Percentiles rank a stretch among this genome's conserved stretches.
Conservation (phyloP, 2,797 vertebrate genomes). For the Phataginus tetradactyla region DNA sequence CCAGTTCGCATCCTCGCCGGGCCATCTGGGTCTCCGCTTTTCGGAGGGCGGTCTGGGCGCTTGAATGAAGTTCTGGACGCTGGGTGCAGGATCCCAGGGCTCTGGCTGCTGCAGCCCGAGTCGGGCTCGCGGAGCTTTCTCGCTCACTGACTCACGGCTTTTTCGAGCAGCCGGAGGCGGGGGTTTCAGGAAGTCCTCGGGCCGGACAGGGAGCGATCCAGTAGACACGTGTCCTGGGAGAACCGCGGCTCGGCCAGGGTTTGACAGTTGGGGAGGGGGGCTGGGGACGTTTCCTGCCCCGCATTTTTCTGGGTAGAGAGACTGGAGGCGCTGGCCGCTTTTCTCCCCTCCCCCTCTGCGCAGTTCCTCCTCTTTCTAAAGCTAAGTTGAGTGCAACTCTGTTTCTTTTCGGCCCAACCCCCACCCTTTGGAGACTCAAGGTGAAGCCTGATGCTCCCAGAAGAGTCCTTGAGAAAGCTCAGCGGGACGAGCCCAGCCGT, state of each 20-base stretch:
- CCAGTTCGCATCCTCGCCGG: not conserved
- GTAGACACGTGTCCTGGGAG: conserved; percentile 75
- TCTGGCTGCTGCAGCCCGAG: not conserved
- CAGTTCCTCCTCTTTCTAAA: conserved; percentile 63
- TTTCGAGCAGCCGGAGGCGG: conserved; percentile 35
- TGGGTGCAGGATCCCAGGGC: not conserved
- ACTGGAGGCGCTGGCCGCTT: not conserved
- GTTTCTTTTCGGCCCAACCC: conserved; percentile 53
- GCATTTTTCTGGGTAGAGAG: conserved; percentile 32
- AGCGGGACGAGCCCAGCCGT: not conserved
- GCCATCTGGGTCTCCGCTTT: conserved; percentile 26
- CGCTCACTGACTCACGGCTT: conserved; percentile 20
- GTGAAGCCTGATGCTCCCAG: conserved; percentile 51
- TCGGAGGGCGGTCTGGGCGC: conserved; percentile 15
- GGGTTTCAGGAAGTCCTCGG: conserved; percentile 64
- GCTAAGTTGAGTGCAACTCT: conserved; percentile 46
- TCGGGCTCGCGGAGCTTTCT: not conserved
- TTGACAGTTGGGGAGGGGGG: conserved; percentile 75
- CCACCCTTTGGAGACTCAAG: conserved; percentile 59
- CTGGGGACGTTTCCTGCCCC: conserved; percentile 57
- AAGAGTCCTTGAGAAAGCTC: conserved; percentile 37
- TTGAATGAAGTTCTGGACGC: conserved; percentile 50
- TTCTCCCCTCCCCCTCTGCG: conserved; percentile 54
- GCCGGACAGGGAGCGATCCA: conserved; percentile 31
- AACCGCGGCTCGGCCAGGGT: conserved; percentile 50